Evolutionary conservation across 2,797 vertebrate genomes (phyloP).

Genomic region (Ataeniobius toweri): DNA sequence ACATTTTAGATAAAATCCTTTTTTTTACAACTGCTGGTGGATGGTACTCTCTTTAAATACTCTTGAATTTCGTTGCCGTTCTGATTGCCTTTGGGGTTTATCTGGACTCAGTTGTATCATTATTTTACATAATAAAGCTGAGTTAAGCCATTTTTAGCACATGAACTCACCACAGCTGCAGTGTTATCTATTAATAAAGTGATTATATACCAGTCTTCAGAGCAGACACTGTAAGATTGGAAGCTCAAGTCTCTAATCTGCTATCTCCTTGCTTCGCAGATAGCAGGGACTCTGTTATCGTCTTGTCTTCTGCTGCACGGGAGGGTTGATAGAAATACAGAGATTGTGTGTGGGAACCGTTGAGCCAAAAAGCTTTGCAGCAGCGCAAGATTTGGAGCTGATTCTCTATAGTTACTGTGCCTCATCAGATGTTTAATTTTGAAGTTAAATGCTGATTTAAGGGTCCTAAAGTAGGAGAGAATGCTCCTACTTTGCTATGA

Average conservation of each 20-base stretch:
- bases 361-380: conserved; percentile 15
- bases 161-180: conserved; percentile 4
- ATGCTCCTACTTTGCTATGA: background rate
- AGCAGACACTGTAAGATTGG: background rate
- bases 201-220: background rate
- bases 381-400: conserved; percentile 7
- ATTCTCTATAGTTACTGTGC: conserved; percentile 18
- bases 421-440: conserved; percentile 22
- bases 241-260: background rate
- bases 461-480: conserved; percentile 2
- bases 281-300: conserved; percentile 2
- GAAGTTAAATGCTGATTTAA: conserved; percentile 22
- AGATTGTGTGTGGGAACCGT: conserved; percentile 35
- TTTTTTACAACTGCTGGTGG: background rate
- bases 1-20: background rate
- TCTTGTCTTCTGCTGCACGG: background rate
- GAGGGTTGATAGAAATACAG: background rate
- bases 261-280: background rate
- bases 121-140: conserved; percentile 4
- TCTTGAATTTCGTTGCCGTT: background rate
- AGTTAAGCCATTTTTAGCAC: conserved; percentile 6
- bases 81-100: background rate
- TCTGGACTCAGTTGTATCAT: background rate
- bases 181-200: conserved; percentile 1
- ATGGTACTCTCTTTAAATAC: background rate